Evolutionary conservation across 2,113 vertebrate genomes (phyloP).

Genomic region (Sakesphorus luctuosus): DNA sequence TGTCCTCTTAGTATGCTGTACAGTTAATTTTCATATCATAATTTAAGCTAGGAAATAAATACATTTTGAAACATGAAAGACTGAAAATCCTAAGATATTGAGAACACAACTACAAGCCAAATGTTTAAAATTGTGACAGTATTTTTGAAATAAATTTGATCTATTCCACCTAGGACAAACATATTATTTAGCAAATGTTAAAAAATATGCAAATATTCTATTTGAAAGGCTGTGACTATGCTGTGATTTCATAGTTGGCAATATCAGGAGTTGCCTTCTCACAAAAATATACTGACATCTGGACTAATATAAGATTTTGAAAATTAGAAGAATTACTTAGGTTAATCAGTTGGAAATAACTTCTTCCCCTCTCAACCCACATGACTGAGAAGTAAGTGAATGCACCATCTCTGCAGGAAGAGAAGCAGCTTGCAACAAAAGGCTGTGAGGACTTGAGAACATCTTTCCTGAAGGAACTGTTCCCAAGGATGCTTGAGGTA

Average conservation of each 20-base stretch:
- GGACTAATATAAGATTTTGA: neutral
- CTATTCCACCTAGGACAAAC: neutral
- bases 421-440: neutral
- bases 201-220: neutral
- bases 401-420: neutral
- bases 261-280: neutral
- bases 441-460: neutral
- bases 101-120: neutral
- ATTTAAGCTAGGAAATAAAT: neutral
- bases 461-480: neutral
- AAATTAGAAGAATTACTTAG: neutral
- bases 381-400: rapidly evolving
- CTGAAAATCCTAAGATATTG: neutral
- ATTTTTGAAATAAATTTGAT: neutral
- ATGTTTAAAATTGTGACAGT: neutral
- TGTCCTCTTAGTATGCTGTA: neutral
- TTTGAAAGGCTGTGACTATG: neutral
- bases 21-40: neutral
- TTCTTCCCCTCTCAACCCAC: neutral
- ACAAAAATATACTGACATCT: neutral
- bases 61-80: neutral
- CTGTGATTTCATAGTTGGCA: neutral
- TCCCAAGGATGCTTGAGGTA: neutral
- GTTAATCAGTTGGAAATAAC: neutral
- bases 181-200: neutral